Percentiles rank a stretch among this genome's conserved stretches.
Conservation (phyloP, 2,113 vertebrate species). For the Peromyscus leucopus region DNA sequence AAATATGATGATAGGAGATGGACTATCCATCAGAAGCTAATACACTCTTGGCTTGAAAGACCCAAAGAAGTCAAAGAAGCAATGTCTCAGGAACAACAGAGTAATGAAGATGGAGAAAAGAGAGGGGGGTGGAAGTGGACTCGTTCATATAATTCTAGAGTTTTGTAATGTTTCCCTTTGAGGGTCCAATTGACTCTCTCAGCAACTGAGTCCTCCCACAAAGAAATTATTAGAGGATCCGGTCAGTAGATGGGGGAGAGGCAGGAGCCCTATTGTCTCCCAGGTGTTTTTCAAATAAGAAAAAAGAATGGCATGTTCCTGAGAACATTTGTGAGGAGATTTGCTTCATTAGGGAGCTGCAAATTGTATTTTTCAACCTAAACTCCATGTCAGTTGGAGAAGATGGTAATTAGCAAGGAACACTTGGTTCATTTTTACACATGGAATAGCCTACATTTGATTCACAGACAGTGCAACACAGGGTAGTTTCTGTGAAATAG, state of each 20-base stretch:
- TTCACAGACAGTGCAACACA: background rate
- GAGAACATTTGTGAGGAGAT: slow-evolving; percentile 1
- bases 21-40: background rate
- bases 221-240: background rate
- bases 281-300: slow-evolving; percentile 27
- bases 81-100: background rate
- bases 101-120: background rate
- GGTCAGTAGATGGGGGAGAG: background rate
- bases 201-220: background rate
- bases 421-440: background rate
- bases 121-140: background rate
- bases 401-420: slow-evolving; percentile 44
- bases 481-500: slow-evolving; percentile 34
- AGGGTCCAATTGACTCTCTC: background rate
- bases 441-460: slow-evolving; percentile 40
- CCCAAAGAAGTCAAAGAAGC: background rate
- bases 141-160: background rate
- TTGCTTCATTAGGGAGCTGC: slow-evolving; percentile 19
- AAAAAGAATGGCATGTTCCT: background rate
- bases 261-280: background rate
- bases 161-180: background rate
- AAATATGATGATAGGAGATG: background rate
- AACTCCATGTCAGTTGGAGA: background rate
- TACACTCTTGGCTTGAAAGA: background rate
- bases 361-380: background rate